Conservation (phyloP, 1,140 invertebrate species). For the Limonius californicus region DNA sequence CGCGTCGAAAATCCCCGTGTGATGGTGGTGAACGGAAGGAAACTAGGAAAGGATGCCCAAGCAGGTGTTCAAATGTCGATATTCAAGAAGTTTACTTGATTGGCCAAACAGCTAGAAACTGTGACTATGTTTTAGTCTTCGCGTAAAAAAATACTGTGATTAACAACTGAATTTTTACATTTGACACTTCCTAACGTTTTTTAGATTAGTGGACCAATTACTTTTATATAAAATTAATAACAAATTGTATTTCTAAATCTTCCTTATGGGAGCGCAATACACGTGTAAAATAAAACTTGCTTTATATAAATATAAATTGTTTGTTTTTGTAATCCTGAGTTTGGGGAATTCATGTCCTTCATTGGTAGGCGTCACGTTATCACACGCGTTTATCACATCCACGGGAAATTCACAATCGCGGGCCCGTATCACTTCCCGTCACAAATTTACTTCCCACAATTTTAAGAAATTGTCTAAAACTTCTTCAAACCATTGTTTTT, state of each 20-base stretch:
- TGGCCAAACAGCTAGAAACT: too few relatives aligned
- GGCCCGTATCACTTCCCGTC: conserved; percentile 13
- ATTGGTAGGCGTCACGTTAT: conserved; percentile 19
- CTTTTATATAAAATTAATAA: conserved; percentile 13
- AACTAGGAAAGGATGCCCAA: conserved; percentile 64
- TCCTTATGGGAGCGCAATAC: background rate
- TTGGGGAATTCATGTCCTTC: background rate
- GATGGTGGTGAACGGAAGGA: conserved; percentile 72
- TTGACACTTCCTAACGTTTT: conserved; percentile 6
- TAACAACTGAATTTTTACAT: conserved; percentile 7
- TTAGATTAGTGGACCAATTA: conserved; percentile 23
- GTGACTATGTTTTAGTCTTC: background rate
- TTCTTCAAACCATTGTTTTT: conserved; percentile 77
- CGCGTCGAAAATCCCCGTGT: conserved; percentile 71
- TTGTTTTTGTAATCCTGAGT: conserved; percentile 6
- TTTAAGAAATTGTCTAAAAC: conserved; percentile 84
- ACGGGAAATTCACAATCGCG: conserved; percentile 8
- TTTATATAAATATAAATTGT: conserved; percentile 4
- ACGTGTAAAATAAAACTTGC: background rate
- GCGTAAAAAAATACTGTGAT: conserved; percentile 13
- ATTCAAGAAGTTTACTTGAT: conserved; percentile 42
- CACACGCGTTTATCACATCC: conserved; percentile 25
- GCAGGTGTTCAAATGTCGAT: conserved; percentile 53
- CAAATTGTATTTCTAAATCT: conserved; percentile 2
- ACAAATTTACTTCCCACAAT: conserved; percentile 75